Conservation (phyloP, 2,797 vertebrate genomes). For the Smutsia temminckii region DNA sequence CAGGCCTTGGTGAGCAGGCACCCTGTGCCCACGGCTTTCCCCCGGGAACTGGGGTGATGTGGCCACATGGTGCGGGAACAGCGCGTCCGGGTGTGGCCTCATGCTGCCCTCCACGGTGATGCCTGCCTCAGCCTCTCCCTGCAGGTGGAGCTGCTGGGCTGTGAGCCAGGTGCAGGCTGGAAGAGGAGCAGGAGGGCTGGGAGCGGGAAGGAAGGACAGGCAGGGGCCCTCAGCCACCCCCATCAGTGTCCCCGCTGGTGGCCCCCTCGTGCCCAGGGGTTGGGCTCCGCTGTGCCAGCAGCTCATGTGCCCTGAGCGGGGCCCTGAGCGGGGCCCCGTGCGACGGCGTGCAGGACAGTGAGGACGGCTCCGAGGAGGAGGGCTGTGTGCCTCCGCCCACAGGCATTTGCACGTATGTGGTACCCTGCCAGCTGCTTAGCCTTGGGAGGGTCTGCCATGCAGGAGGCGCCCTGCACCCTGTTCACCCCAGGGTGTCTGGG, state of each 20-base stretch:
- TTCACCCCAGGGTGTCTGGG: background rate
- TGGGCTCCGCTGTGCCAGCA: constrained; percentile 86
- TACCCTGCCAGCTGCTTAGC: too few species aligned
- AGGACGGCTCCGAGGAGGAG: constrained; percentile 87
- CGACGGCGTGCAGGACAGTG: constrained; percentile 87
- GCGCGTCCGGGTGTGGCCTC: constrained; percentile 89
- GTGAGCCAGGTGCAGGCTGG: constrained; percentile 80
- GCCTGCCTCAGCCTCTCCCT: constrained; percentile 87
- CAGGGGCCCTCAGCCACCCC: background rate
- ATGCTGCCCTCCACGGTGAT: background rate
- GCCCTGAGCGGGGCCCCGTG: constrained; percentile 84
- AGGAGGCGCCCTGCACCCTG: background rate
- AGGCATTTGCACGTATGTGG: constrained; percentile 76
- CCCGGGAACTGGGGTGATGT: constrained; percentile 84
- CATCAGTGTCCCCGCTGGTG: background rate
- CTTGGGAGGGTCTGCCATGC: accelerated
- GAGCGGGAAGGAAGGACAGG: accelerated
- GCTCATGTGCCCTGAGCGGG: constrained; percentile 85
- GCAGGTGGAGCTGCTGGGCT: constrained; percentile 91
- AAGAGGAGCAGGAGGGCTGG: background rate
- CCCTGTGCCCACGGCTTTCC: constrained; percentile 84
- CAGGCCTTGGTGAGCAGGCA: background rate
- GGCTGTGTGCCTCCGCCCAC: constrained; percentile 79
- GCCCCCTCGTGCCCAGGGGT: background rate
- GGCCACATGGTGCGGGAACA: constrained; percentile 86